Conservation (phyloP, 2,113 vertebrate species). For the Gavia stellata region DNA sequence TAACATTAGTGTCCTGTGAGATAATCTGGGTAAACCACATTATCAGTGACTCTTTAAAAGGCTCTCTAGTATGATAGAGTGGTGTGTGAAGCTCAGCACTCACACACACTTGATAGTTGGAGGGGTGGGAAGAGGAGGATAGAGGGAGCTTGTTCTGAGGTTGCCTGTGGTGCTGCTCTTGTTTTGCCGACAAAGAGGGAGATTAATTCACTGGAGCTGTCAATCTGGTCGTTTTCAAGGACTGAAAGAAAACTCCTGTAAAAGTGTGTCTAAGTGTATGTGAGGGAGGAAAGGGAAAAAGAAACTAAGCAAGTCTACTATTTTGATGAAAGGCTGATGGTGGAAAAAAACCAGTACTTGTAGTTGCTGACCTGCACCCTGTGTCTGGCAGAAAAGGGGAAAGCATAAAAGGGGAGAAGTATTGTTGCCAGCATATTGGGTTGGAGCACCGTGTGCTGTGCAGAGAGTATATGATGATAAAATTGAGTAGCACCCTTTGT, state of each 20-base stretch:
- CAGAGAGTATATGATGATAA: not conserved
- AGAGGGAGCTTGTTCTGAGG: constrained; percentile 9
- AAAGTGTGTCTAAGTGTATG: not conserved
- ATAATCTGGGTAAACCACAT: not conserved
- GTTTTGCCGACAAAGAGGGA: constrained; percentile 24
- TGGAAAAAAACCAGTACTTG: not conserved
- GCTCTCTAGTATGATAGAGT: not conserved
- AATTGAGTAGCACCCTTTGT: not conserved
- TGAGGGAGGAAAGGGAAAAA: not conserved
- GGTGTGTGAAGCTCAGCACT: not conserved
- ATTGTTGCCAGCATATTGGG: not conserved
- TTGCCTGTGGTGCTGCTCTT: constrained; percentile 54
- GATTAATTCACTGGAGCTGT: constrained; percentile 41
- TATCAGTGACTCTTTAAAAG: not conserved
- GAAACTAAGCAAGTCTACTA: not conserved
- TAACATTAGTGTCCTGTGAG: not conserved
- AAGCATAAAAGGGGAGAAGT: not conserved
- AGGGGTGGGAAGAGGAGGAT: not conserved
- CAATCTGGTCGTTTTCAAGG: constrained; percentile 19
- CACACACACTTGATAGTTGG: not conserved
- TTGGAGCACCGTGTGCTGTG: not conserved
- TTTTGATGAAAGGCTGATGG: not conserved
- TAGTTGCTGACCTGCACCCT: not conserved
- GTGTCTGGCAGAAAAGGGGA: not conserved
- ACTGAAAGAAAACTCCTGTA: constrained; percentile 19